A percentile compares a stretch with the other conserved stretches of the same genome.
phyloP scores from a whole-genome alignment of 53 echinoderm and acorn worm species.

The Patiria pectinifera region DNA sequence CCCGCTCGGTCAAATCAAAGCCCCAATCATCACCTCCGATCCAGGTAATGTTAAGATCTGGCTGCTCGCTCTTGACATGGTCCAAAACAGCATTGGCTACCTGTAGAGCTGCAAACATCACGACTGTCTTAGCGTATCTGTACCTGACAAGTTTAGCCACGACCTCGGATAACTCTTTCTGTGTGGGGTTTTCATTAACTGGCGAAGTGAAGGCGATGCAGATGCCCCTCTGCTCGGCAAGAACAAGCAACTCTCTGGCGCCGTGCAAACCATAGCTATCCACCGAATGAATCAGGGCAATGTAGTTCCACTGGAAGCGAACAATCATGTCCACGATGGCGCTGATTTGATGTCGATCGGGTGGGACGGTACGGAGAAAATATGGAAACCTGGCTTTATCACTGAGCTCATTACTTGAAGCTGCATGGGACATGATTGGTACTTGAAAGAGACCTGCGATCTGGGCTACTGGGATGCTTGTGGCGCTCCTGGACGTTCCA shows the following conservation, averaged over 20 bases:
- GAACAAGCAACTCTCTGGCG: constrained; percentile 42
- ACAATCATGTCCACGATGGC: constrained; percentile 63
- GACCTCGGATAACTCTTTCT: constrained; percentile 35
- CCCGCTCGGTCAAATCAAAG: constrained; percentile 49
- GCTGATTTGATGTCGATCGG: constrained; percentile 56
- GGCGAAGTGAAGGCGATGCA: constrained; percentile 52
- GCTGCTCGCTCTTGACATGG: constrained; percentile 1
- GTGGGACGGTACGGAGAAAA: constrained; percentile 68
- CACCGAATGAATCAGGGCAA: constrained; percentile 56
- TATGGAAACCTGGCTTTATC: constrained; percentile 53
- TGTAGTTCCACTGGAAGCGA: constrained; percentile 56
- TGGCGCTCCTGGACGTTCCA: constrained; percentile 62
- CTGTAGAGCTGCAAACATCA: constrained; percentile 50
- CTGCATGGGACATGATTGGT: constrained; percentile 58
- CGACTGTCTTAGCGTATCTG: constrained; percentile 40
- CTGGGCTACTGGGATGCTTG: constrained; percentile 59
- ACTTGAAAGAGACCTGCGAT: constrained; percentile 45
- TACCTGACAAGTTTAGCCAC: constrained; percentile 31
- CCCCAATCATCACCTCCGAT: constrained; percentile 71
- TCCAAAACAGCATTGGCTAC: constrained; percentile 47
- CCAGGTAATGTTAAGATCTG: constrained; percentile 36
- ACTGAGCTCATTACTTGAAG: constrained; percentile 71
- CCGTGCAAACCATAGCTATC: constrained; percentile 67
- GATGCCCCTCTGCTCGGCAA: constrained; percentile 54
- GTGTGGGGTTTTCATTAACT: constrained; percentile 29